These are phyloP conservation scores for Lycaena phlaeas DNA, from an alignment of 2,888 invertebrate species.

Conservation along the genomic window DNA sequence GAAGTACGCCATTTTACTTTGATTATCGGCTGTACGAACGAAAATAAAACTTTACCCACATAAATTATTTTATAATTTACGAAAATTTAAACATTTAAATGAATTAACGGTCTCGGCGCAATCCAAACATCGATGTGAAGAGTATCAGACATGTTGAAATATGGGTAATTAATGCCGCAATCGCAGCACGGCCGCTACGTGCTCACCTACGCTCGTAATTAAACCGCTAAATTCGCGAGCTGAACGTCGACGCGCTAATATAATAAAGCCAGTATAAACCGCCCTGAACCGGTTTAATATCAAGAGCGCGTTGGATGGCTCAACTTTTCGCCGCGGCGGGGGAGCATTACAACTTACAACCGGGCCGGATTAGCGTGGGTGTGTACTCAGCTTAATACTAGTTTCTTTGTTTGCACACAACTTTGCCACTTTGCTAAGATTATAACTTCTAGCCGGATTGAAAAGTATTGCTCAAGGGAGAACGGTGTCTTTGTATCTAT, in stretches of 20 bases:
- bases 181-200: slow-evolving; percentile 16
- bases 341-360: slow-evolving; percentile 41
- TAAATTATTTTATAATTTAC: too few species aligned
- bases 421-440: slow-evolving; percentile 12
- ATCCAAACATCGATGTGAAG: slow-evolving; percentile 7
- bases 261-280: slow-evolving; percentile 65
- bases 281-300: slow-evolving; percentile 63
- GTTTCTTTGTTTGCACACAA: slow-evolving; percentile 43
- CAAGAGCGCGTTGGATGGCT: slow-evolving; percentile 43
- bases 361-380: slow-evolving; percentile 39
- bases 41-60: too few species aligned
- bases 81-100: not conserved
- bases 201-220: slow-evolving; percentile 33
- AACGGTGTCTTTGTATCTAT: slow-evolving; percentile 2
- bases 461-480: slow-evolving; percentile 9
- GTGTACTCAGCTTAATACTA: slow-evolving; percentile 40
- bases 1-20: too few species aligned
- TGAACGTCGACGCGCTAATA: slow-evolving; percentile 57
- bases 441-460: slow-evolving; percentile 13
- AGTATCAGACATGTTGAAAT: slow-evolving; percentile 16
- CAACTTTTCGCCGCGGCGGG: slow-evolving; percentile 51
- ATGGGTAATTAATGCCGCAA: slow-evolving; percentile 23
- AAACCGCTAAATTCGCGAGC: slow-evolving; percentile 45
- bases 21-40: too few species aligned
- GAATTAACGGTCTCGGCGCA: not conserved